phyloP scores from a whole-genome alignment of 2,797 vertebrate species.

The Sparus aurata region DNA sequence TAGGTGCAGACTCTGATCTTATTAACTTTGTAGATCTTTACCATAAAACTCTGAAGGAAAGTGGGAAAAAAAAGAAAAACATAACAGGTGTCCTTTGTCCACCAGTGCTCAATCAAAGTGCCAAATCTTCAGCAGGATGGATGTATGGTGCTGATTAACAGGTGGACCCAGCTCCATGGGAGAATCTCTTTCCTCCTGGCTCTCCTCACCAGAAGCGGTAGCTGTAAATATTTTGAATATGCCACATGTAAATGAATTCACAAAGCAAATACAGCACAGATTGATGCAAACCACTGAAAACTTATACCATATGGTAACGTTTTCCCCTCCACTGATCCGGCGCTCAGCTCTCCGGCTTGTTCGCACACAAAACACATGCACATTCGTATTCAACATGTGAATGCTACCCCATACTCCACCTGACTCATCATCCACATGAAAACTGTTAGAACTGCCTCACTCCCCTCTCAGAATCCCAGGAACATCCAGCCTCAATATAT shows the following conservation, averaged over 20 bases:
- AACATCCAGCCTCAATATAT: constrained; percentile 22
- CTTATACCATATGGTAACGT: background rate
- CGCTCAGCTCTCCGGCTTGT: background rate
- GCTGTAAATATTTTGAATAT: constrained; percentile 20
- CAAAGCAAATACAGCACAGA: constrained; percentile 2
- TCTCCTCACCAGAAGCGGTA: background rate
- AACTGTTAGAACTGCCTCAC: background rate
- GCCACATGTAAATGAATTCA: constrained; percentile 20
- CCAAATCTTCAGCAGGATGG: background rate
- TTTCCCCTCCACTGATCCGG: background rate
- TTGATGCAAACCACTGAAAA: background rate
- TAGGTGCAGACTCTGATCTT: too few species aligned
- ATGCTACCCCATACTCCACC: constrained; percentile 6
- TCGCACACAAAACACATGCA: background rate
- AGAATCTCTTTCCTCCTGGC: constrained; percentile 26
- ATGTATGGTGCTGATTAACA: constrained; percentile 27
- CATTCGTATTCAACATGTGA: constrained; percentile 10
- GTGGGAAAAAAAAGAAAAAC: too few species aligned
- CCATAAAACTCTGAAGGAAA: too few species aligned
- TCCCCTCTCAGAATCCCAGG: constrained; percentile 14
- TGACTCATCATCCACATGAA: constrained; percentile 23
- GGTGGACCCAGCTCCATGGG: constrained; percentile 6
- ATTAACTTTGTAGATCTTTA: too few species aligned
- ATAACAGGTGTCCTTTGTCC: too few species aligned
- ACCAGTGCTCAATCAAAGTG: background rate